phyloP scores from a whole-genome alignment of 1,140 invertebrate species.

The Trigoniulus corallinus region DNA sequence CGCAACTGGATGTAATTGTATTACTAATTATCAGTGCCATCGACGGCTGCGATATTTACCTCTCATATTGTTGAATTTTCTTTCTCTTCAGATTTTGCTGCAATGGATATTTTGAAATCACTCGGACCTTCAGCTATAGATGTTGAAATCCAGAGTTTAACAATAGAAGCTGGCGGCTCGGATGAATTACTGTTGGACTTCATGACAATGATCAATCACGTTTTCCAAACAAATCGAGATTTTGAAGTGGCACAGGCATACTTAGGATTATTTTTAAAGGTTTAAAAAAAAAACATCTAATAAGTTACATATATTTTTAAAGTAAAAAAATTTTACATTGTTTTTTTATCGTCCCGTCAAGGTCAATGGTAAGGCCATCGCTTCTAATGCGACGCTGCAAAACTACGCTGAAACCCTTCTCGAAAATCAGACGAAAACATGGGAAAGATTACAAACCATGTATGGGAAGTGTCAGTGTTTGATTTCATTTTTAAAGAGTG shows the following conservation, averaged over 20 bases:
- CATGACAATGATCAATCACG: conserved; percentile 50
- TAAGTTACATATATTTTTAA: no score
- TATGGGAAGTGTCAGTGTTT: no score
- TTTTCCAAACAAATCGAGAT: conserved; percentile 56
- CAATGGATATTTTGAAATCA: conserved; percentile 56
- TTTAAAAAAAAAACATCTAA: no score
- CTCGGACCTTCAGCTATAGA: conserved; percentile 74
- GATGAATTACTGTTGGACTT: conserved; percentile 55
- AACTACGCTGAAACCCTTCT: no score
- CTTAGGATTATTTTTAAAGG: conserved; percentile 77
- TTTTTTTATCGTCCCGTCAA: no score
- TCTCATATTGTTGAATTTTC: conserved; percentile 4
- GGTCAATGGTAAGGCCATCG: no score
- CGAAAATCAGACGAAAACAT: no score
- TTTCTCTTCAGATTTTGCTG: conserved; percentile 21
- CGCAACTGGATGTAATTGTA: background rate
- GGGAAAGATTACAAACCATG: no score
- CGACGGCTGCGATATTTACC: conserved; percentile 6
- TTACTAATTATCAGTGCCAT: background rate
- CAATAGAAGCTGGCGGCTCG: conserved; percentile 49
- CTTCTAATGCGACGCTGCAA: no score
- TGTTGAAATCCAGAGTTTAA: conserved; percentile 67
- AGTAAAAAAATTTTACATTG: no score
- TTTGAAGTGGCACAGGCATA: conserved; percentile 89
- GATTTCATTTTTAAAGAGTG: no score